Evolutionary conservation across 30 jellyfish, hydroid and myxozoan genomes (phyloP).

Genomic region (Sanderia malayensis): DNA sequence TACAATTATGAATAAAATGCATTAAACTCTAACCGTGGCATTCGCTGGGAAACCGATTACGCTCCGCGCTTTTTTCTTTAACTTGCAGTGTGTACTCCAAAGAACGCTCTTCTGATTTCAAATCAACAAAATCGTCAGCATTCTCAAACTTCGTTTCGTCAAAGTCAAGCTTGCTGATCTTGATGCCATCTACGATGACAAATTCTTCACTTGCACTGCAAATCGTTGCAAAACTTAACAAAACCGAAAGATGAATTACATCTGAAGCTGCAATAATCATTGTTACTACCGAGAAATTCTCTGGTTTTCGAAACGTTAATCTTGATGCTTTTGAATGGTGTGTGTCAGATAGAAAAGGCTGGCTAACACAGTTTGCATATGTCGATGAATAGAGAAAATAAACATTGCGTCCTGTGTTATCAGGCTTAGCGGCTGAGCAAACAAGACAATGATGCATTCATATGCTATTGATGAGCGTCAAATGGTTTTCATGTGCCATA

Average conservation of each 20-base stretch:
- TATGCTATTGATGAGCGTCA: too few relatives aligned
- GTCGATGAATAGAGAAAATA: not conserved
- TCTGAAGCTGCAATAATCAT: not conserved
- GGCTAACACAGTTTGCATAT: not conserved
- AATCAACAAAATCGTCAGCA: not conserved
- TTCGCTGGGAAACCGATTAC: conserved; percentile 10
- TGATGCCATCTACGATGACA: conserved; percentile 33
- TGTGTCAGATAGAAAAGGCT: too few relatives aligned
- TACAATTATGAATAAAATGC: too few relatives aligned
- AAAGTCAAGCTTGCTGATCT: conserved; percentile 25
- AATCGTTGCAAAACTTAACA: not conserved
- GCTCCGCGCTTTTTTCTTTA: conserved; percentile 29
- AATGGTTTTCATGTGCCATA: too few relatives aligned
- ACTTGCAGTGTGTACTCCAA: conserved; percentile 48
- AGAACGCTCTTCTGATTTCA: conserved; percentile 34
- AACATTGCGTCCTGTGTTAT: not conserved
- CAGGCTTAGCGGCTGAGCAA: not conserved
- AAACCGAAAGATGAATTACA: not conserved
- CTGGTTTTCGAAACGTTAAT: too few relatives aligned
- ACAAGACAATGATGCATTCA: not conserved
- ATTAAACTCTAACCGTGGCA: conserved; percentile 38
- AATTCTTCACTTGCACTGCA: conserved; percentile 27
- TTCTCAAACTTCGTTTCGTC: conserved; percentile 10
- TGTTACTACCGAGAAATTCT: too few relatives aligned
- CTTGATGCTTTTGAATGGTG: too few relatives aligned